A percentile compares a stretch with the other conserved stretches of the same genome.
These are phyloP conservation scores for Sylvia atricapilla DNA, from an alignment of 2,113 vertebrate species.

Conservation along the genomic window DNA sequence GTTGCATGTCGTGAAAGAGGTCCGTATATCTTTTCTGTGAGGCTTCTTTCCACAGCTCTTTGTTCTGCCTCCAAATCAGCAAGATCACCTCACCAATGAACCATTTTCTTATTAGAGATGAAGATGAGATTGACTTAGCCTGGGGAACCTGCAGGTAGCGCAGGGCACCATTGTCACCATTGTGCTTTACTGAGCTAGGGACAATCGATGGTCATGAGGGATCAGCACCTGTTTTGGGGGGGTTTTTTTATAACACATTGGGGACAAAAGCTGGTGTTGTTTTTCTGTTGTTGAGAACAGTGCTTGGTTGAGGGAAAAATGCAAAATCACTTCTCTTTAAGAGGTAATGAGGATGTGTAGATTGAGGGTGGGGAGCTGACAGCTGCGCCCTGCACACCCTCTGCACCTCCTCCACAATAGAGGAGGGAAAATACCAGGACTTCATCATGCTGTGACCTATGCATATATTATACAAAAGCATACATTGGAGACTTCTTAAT, in stretches of 20 bases:
- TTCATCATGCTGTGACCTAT: background rate
- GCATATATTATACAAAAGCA: background rate
- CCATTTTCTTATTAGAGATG: background rate
- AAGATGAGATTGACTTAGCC: slow-evolving; percentile 4
- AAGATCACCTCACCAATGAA: background rate
- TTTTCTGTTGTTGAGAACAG: background rate
- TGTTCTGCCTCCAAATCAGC: background rate
- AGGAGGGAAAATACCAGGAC: background rate
- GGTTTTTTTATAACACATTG: background rate
- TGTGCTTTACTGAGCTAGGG: background rate
- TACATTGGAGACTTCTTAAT: background rate
- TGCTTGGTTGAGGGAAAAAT: background rate
- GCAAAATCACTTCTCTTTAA: background rate
- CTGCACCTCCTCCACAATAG: background rate
- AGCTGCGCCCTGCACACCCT: background rate
- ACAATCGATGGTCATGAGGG: background rate
- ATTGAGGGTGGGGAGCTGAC: background rate
- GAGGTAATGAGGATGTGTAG: background rate
- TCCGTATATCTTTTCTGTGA: slow-evolving; percentile 2
- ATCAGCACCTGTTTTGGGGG: background rate
- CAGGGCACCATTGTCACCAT: rapidly evolving
- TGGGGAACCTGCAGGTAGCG: background rate
- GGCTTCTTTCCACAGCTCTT: background rate
- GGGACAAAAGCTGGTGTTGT: background rate
- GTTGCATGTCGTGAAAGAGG: background rate